Conservation (phyloP, 2,113 vertebrate genomes). For the Fregetta grallaria region DNA sequence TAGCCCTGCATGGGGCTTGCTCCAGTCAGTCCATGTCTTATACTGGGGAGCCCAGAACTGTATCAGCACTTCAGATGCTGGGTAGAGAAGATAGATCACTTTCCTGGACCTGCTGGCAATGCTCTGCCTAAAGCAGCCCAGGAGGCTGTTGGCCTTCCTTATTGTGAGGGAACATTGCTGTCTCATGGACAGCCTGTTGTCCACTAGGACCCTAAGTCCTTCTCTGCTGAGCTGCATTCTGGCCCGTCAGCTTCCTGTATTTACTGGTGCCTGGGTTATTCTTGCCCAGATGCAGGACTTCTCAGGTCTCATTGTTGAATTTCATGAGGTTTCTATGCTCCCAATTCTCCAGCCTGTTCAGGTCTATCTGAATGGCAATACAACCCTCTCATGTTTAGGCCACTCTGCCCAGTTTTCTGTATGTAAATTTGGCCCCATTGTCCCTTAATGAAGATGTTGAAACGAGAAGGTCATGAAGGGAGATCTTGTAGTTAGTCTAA, state of each 20-base stretch:
- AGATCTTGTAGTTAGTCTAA: background rate
- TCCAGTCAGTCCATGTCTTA: background rate
- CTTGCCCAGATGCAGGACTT: background rate
- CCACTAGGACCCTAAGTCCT: background rate
- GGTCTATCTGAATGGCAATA: background rate
- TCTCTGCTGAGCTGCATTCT: background rate
- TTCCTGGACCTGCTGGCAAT: background rate
- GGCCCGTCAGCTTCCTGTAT: background rate
- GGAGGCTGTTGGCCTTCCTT: background rate
- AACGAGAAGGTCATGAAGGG: background rate
- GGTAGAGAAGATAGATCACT: background rate
- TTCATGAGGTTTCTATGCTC: background rate
- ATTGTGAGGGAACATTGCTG: background rate
- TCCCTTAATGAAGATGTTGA: background rate
- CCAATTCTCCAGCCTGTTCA: background rate
- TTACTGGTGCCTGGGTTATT: background rate
- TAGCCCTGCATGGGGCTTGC: fast-evolving
- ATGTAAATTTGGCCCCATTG: background rate
- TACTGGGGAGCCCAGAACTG: background rate
- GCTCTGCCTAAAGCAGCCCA: background rate
- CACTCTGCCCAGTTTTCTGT: background rate
- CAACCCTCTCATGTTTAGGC: background rate
- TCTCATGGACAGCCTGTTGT: background rate
- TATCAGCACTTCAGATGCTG: background rate
- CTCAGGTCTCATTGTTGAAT: background rate